Evolutionary conservation across 2,888 invertebrate species (phyloP).

Genomic region (Clanis bilineata): DNA sequence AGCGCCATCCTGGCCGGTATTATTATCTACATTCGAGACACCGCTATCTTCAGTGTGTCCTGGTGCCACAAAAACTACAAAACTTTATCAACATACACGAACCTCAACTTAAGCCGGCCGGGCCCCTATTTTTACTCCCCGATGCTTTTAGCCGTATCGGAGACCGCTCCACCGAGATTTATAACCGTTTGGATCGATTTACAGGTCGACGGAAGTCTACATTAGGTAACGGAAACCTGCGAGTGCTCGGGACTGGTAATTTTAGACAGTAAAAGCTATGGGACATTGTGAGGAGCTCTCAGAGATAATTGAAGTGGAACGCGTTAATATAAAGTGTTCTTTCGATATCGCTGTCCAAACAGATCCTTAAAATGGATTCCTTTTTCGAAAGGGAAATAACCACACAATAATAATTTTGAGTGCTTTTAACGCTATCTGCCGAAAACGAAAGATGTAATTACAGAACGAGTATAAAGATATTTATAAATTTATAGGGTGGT

Average conservation of each 20-base stretch:
- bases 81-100: slow-evolving; percentile 77
- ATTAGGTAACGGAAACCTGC: slow-evolving; percentile 69
- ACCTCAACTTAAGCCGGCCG: slow-evolving; percentile 72
- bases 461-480: slow-evolving; percentile 31
- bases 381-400: slow-evolving; percentile 40
- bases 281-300: slow-evolving; percentile 47
- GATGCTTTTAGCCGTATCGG: slow-evolving; percentile 78
- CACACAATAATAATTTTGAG: slow-evolving; percentile 41
- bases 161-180: slow-evolving; percentile 64
- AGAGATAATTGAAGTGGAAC: slow-evolving; percentile 53
- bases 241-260: slow-evolving; percentile 57
- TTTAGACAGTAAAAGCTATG: slow-evolving; percentile 58
- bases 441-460: slow-evolving; percentile 32
- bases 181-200: slow-evolving; percentile 69
- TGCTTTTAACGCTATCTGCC: slow-evolving; percentile 44
- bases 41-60: slow-evolving; percentile 69
- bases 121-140: slow-evolving; percentile 69
- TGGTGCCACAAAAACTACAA: slow-evolving; percentile 73
- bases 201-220: slow-evolving; percentile 72
- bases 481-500: slow-evolving; percentile 43
- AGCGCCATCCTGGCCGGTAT: slow-evolving; percentile 60
- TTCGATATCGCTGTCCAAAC: slow-evolving; percentile 36
- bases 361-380: slow-evolving; percentile 38
- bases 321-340: slow-evolving; percentile 32
- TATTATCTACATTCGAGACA: slow-evolving; percentile 64